Percentiles rank a stretch among this genome's conserved stretches.
phyloP scores from a whole-genome alignment of 2,113 vertebrate genomes.

The Puffinus mauretanicus region DNA sequence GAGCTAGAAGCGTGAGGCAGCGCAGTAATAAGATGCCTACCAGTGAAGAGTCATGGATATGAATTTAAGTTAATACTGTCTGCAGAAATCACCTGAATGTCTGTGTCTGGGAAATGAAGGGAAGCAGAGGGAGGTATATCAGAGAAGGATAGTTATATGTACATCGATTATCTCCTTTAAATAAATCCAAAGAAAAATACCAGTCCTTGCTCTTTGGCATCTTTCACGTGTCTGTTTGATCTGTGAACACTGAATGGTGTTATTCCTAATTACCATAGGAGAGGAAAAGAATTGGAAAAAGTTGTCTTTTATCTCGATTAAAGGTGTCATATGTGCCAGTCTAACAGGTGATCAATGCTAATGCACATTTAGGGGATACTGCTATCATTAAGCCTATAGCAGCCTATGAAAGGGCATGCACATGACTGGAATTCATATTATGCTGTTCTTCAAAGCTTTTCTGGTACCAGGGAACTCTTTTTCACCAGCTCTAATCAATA shows the following conservation, averaged over 20 bases:
- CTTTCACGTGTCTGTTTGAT: not conserved
- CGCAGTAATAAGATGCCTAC: not conserved
- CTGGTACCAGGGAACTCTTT: not conserved
- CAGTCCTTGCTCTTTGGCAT: not conserved
- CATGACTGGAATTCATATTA: conserved; percentile 6
- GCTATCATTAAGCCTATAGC: not conserved
- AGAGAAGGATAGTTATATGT: not conserved
- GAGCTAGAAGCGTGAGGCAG: not conserved
- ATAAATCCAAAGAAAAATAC: not conserved
- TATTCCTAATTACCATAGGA: not conserved
- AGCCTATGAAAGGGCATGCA: not conserved
- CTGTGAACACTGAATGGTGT: not conserved
- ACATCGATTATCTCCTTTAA: not conserved
- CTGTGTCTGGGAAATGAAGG: not conserved
- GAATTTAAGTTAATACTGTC: not conserved
- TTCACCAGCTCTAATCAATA: conserved; percentile 20
- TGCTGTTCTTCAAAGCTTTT: not conserved
- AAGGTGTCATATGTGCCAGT: not conserved
- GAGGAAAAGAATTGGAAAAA: not conserved
- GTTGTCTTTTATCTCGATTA: not conserved
- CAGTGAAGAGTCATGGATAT: not conserved
- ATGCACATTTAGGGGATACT: not conserved
- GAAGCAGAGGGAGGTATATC: not conserved
- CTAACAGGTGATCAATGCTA: conserved; percentile 17
- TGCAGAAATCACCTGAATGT: not conserved